Evolutionary conservation across 92 coral and sea anemone species (phyloP).

Genomic region (Epizoanthus ramosus): DNA sequence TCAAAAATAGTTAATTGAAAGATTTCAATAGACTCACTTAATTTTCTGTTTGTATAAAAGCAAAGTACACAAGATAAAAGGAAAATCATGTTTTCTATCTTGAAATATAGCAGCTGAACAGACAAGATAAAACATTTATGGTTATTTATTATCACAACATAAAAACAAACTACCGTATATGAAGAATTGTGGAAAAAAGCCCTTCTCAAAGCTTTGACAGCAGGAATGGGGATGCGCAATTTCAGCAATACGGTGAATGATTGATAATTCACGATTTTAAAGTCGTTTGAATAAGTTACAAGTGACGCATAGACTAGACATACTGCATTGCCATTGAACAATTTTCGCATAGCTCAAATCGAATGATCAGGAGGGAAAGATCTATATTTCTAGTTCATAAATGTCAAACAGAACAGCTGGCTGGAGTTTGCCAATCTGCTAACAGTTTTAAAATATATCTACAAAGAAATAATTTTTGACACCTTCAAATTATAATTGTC

Average conservation of each 20-base stretch:
- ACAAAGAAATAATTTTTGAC: not conserved
- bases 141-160: not conserved
- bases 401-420: not conserved
- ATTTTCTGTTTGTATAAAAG: constrained; percentile 5
- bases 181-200: not conserved
- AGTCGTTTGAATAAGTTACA: too few species aligned
- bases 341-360: not conserved
- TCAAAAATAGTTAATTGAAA: not conserved
- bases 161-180: not conserved
- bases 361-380: not conserved
- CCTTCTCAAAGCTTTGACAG: not conserved
- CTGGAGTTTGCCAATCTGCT: not conserved
- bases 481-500: not conserved
- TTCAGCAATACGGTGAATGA: not conserved
- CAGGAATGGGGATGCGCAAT: not conserved
- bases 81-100: not conserved
- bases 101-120: not conserved
- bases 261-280: not conserved
- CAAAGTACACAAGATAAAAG: constrained; percentile 9
- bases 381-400: not conserved
- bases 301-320: too few species aligned
- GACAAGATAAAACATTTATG: not conserved
- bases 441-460: not conserved
- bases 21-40: not conserved
- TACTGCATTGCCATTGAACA: too few species aligned